A percentile compares a stretch with the other conserved stretches of the same genome.
Conservation (phyloP, 2,797 vertebrate species). For the Pygocentrus nattereri region DNA sequence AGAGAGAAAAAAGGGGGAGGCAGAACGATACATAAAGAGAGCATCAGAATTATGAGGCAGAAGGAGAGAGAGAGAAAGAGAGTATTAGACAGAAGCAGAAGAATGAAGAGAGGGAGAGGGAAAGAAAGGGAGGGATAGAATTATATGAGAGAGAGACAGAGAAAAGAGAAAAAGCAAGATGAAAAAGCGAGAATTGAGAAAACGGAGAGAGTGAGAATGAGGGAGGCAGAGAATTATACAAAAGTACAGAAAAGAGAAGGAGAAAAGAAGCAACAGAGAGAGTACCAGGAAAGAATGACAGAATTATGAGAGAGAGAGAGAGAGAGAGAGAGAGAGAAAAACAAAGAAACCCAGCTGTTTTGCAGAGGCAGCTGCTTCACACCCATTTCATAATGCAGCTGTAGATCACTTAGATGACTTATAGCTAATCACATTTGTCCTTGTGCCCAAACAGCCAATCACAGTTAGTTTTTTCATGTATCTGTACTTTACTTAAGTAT, state of each 20-base stretch:
- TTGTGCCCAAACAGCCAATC: conserved; percentile 10
- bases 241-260: conserved; percentile 52
- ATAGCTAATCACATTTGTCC: conserved; percentile 45
- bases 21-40: conserved; percentile 56
- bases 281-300: conserved; percentile 59
- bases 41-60: conserved; percentile 31
- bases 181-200: too few relatives aligned
- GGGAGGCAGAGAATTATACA: not conserved
- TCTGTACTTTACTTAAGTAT: too few relatives aligned
- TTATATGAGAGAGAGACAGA: too few relatives aligned
- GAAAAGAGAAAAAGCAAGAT: too few relatives aligned
- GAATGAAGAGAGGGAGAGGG: conserved; percentile 24
- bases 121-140: conserved; percentile 3
- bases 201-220: not conserved
- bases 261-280: conserved; percentile 57
- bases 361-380: conserved; percentile 69
- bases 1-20: conserved; percentile 37
- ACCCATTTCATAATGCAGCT: conserved; percentile 66
- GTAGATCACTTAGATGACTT: conserved; percentile 45
- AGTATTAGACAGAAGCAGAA: conserved; percentile 67
- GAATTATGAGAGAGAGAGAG: conserved; percentile 34
- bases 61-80: conserved; percentile 44
- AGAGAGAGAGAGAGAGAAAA: conserved; percentile 46
- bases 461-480: not conserved
- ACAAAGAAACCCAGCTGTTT: conserved; percentile 59